Percentiles rank a stretch among this genome's conserved stretches.
phyloP scores from a whole-genome alignment of 2,888 invertebrate species.

The Chymomyza amoena region DNA sequence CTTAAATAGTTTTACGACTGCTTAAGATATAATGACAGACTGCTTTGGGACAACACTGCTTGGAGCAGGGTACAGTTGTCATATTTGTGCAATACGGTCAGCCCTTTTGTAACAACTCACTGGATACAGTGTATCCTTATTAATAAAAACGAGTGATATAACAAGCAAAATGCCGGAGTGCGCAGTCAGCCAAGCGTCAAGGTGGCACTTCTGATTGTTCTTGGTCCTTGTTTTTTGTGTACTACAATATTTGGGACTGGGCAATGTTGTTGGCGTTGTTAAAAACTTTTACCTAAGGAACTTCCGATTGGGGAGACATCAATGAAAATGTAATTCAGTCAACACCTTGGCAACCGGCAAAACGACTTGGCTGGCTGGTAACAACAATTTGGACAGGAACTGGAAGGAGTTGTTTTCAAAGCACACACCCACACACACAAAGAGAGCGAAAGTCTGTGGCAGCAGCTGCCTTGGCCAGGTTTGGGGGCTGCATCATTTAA shows the following conservation, averaged over 20 bases:
- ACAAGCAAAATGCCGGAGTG: neutral
- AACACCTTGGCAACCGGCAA: conserved; percentile 1
- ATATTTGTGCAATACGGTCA: too few species aligned
- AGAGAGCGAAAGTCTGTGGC: too few species aligned
- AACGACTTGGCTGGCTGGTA: neutral
- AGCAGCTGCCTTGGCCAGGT: too few species aligned
- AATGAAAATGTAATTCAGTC: conserved; percentile 20
- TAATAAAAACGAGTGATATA: neutral
- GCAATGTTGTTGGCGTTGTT: conserved; percentile 27
- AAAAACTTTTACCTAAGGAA: conserved; percentile 53
- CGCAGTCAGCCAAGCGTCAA: neutral
- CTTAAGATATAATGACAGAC: too few species aligned
- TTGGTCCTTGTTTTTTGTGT: neutral
- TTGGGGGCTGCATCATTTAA: neutral
- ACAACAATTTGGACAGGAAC: neutral
- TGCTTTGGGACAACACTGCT: too few species aligned
- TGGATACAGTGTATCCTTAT: neutral
- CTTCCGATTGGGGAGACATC: conserved; percentile 30
- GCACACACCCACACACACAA: neutral
- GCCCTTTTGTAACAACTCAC: neutral
- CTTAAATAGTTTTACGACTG: too few species aligned
- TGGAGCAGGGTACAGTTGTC: too few species aligned
- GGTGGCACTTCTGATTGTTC: neutral
- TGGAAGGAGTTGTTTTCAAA: neutral
- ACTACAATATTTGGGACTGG: neutral